Evolutionary conservation across 1,140 invertebrate genomes (phyloP), one percentile per base, ranked within the genome.

Genomic region (Drosophila fuyamai): DNA sequence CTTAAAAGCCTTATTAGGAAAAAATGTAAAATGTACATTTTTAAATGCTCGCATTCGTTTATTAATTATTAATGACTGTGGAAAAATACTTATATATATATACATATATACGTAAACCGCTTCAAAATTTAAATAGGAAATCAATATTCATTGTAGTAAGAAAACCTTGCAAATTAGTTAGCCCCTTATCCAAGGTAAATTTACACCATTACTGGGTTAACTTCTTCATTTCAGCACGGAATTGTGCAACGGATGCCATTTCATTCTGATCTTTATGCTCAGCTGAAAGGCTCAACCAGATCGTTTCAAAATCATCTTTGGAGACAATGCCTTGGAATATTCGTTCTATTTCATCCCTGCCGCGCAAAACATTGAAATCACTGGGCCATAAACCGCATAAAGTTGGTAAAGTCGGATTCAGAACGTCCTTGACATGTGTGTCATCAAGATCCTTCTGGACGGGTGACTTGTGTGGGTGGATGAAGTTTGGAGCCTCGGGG

Each of bases 291-390:
- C 47, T 29, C 41, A 75, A 14, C 90, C 90, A 91, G 59, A 83
- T 61, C 5, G 38, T 29, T 2, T 79, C 59, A 14, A 91, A 86
- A 10, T 55, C 59, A 0, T 65, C 40, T 0, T 16, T 50, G 13
- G 50, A 38, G 0, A 89, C n/a, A 14, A 89, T 56, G 35, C 59
- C 43, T 10, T 73, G 16, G 38, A 91, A 91, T 14, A 91, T 76
- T 0, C 55, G 44, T 48, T 47, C 50, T 13, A 91, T n/a, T 40
- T 91, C 79, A 3, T 75, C 70, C 10, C 70, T 82, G 6, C 60
- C 10, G 2, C 90, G 90, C 5, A 67, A 2, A 6, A 41, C 9
- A 13, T 68, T 41, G 48, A 81, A 81, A 9, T 91, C 90, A 18
- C 77, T 84, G 8, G 60, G 60, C 13, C 57, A 55, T 3, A 91